Percentiles rank a stretch among this genome's conserved stretches.
Conservation (phyloP, 1,140 invertebrate genomes). For the Metopolophium dirhodum region DNA sequence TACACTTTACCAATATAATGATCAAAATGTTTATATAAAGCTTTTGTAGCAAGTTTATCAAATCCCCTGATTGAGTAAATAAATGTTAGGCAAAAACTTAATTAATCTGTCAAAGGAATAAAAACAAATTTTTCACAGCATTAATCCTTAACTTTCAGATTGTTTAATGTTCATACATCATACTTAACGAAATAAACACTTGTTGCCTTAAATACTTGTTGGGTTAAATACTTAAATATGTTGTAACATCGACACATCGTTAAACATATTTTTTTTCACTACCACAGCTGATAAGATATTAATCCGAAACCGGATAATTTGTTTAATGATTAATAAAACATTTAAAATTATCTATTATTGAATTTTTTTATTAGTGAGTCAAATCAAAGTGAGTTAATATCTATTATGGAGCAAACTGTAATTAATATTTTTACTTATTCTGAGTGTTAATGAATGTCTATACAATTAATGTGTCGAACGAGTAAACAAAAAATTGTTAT, state of each 20-base stretch:
- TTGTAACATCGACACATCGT: neutral
- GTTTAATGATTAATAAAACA: neutral
- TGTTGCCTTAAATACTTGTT: neutral
- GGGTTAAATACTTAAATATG: neutral
- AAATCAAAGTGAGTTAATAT: neutral
- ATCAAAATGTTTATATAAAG: neutral
- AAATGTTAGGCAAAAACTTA: neutral
- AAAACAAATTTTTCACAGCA: constrained; percentile 32
- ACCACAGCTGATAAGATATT: neutral
- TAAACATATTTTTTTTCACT: neutral
- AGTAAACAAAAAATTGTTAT: neutral
- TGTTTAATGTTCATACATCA: neutral
- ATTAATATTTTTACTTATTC: neutral
- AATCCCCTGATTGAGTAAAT: neutral
- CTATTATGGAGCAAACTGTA: neutral
- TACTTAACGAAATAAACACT: neutral
- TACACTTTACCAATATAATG: neutral
- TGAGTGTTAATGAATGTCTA: neutral
- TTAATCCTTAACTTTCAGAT: constrained; percentile 18
- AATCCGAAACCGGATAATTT: neutral
- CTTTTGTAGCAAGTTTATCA: neutral
- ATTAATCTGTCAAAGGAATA: neutral
- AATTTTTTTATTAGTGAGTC: neutral
- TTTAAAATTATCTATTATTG: neutral
- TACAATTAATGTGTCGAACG: neutral